Base-by-base conservation (phyloP, 1,140 invertebrate species). In the Ctenoplectra terminalis region DNA sequence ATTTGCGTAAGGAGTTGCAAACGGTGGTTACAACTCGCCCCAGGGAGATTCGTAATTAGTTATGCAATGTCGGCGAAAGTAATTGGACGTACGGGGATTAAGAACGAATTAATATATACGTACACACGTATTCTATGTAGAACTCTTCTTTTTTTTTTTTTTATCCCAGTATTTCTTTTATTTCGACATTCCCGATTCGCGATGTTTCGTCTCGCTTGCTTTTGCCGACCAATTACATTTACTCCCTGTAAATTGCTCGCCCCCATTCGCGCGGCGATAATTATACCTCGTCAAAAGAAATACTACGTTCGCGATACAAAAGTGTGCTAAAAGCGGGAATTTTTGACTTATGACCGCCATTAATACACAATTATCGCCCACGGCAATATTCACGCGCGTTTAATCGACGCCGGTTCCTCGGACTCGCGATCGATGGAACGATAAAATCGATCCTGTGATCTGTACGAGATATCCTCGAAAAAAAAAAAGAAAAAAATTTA, bases 81-180 rank as follows among this genome's bases (percentile, higher is more conserved):
- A 81, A 81, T 74, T 81, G 79, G 79, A 67, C 79, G 61, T 64
- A 66, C 40, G 3, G 29, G 79, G 52, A 75, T 75, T 81, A 81
- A 81, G 79, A 66, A 54, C 63, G 73, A 75, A 75, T 81, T 75
- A 81, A 81, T 80, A 79, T 50, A 63, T 46, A n/a, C 5, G 26
- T 37, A 20, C 26, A 29, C 15, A 11, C 8, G 15, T 20, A 37
- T 26, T 52, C 46, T 23, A 6, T 23, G 48, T 26, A 29, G 17
- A 17, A 54, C 13, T 52, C 20, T 69, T 17, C 31, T n/a, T 15
- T 17, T 8, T 4, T 17, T n/a, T 34, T 48, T 37, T 20, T 43
- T 20, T 46, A 34, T 56, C 8, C 17, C 6, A 1, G 23, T 63
- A 37, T 61, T 52, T 26, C 31, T 54, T 31, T 34, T 34, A 31